Conservation (phyloP, 2,113 vertebrate genomes). For the Gnathonemus longibarbis region DNA sequence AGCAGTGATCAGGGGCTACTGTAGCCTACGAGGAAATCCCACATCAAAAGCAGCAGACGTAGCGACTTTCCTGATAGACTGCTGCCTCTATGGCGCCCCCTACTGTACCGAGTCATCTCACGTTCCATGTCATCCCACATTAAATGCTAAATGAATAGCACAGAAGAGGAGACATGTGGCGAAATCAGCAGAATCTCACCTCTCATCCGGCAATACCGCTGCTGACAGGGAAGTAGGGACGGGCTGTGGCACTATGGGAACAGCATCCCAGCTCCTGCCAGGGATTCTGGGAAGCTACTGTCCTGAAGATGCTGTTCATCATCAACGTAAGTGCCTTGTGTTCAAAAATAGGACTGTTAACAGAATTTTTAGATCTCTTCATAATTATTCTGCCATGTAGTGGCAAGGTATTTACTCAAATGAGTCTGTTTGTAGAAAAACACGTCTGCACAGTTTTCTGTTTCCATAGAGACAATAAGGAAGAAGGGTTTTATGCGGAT, state of each 20-base stretch:
- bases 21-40: background rate
- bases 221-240: background rate
- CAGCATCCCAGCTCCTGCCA: background rate
- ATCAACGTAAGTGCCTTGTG: background rate
- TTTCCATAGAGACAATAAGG: constrained; percentile 30
- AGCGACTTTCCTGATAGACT: background rate
- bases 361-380: background rate
- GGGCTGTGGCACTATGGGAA: background rate
- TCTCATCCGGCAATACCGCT: background rate
- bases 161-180: background rate
- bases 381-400: background rate
- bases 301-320: background rate
- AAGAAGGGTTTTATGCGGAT: background rate
- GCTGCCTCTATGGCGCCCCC: background rate
- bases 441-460: constrained; percentile 9
- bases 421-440: background rate
- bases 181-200: background rate
- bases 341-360: background rate
- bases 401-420: background rate
- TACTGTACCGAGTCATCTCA: background rate
- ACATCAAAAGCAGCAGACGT: background rate
- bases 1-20: background rate
- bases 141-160: background rate
- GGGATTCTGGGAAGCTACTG: background rate
- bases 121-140: background rate